Evolutionary conservation across 2,888 invertebrate species (phyloP), one percentile per base, ranked within the genome.

Genomic region (Latrodectus elegans): DNA sequence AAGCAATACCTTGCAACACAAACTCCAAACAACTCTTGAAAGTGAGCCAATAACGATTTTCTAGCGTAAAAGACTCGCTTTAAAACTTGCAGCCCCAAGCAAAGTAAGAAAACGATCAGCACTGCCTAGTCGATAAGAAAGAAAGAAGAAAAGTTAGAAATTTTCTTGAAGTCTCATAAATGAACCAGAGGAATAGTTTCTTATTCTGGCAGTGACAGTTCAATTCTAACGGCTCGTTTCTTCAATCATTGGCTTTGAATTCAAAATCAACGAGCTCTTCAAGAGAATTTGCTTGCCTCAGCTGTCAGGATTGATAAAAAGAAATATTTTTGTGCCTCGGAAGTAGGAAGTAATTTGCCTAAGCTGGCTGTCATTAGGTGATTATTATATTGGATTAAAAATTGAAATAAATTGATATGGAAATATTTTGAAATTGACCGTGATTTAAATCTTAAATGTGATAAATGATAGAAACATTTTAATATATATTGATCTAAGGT

Each of bases 161-260:
- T 15, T 67, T 65, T 26, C 52, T 51, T 15, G 38, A 55, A 75
- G 53, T 22, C 26, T 55, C 75, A 64, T 51, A 65, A 84, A 73
- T 84, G 76, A 84, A 84, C 77, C 51, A 73, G 71, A 84, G 52
- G 51, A 76, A 78, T 67, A 52, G 65, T 71, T 84, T 77, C 76
- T 26, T 51, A 78, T 72, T 72, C 65, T 65, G 26, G 38, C 77
- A 73, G 38, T 53, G 77, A 78, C 73, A 84, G 49, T 77, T 71
- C 65, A 67, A 52, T 52, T 72, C 77, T 78, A 84, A 84, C 77
- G 84, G 64, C 72, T 71, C 84, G 77, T 73, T 84, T 68, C 73
- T 49, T 49, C 67, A 72, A 84, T 84, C 84, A 84, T 78, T 78
- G 77, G 72, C 67, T 72, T 15, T 38, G 14, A 38, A 52, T 73